Base-by-base conservation (phyloP, 2,888 invertebrate species). In the Cryptosula pallasiana region DNA sequence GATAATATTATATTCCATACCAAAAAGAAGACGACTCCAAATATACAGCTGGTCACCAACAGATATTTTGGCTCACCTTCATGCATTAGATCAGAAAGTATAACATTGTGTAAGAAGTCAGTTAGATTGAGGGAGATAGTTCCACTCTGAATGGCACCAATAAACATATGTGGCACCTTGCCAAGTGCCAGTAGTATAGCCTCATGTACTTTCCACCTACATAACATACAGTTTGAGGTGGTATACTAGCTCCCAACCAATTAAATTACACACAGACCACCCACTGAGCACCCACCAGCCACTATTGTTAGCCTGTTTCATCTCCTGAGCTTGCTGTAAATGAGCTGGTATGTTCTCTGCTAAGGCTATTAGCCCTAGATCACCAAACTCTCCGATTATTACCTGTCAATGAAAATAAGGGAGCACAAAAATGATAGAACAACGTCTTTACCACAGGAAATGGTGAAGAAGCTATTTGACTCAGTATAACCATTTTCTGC, bases 131-230 rank as follows among this genome's bases (percentile, higher is more conserved):
- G 85, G 75, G 83, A 81, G 16, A 83, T 77, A 75, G 80, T 80
- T 55, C 82, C 80, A 2, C 78, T 76, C 69, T 82, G 77, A 34
- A 84, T 75, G 34, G 79, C 76, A 23, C 86, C 85, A n/a, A 87
- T 78, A 1, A 88, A 79, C 23, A 85, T 75, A 71, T 85, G 86
- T 54, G 87, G 87, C 23, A 87, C 87, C 32, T 86, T 84, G 69
- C 89, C 89, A 3, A 91, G 83, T 1, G 90, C 88, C 35, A 89
- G 83, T 86, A 91, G 88, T 72, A 88, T 88, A 0, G 90, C 87
- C 81, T 91, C 91, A 75, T 87, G 86, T 13, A 90, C 85, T 83
- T 90, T 91, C 91, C 90, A 91, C 88, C 89, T 81, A 74, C 9
- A 76, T 69, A 55, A 73, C n/a, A 45, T 16, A 55, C 23, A n/a